Percentiles rank a stretch among this genome's conserved stretches.
phyloP scores from a whole-genome alignment of 2,797 vertebrate species.

The Aythya fuligula region DNA sequence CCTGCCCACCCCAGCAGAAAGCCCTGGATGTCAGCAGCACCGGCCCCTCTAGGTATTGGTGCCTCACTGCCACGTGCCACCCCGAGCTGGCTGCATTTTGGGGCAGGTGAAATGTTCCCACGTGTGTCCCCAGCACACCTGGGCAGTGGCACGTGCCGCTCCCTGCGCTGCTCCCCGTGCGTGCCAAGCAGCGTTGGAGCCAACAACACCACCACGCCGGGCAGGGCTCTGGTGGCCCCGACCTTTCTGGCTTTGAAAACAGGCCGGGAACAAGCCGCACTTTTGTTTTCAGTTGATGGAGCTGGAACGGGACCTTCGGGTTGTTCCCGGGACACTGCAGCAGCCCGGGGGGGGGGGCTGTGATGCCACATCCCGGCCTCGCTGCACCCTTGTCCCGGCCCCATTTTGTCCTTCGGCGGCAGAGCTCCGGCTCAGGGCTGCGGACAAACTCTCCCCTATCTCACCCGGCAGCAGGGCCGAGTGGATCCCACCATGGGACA shows the following conservation, averaged over 20 bases:
- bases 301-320: constrained; percentile 37
- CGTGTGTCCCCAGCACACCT: not conserved
- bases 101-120: not conserved
- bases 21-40: accelerated
- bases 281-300: constrained; percentile 34
- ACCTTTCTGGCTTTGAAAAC: constrained; percentile 45
- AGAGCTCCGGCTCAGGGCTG: not conserved
- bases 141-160: not conserved
- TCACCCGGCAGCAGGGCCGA: accelerated
- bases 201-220: constrained; percentile 29
- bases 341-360: accelerated
- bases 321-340: not conserved
- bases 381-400: not conserved
- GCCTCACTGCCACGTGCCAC: not conserved
- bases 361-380: not conserved
- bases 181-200: accelerated
- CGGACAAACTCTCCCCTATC: not conserved
- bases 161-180: accelerated
- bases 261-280: not conserved
- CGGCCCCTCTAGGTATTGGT: not conserved
- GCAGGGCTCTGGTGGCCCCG: not conserved
- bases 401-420: accelerated
- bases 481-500: not conserved
- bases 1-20: not conserved
- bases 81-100: not conserved